These are phyloP conservation scores for Sogatella furcifera DNA, from an alignment of 1,140 invertebrate species.

Conservation along the genomic window DNA sequence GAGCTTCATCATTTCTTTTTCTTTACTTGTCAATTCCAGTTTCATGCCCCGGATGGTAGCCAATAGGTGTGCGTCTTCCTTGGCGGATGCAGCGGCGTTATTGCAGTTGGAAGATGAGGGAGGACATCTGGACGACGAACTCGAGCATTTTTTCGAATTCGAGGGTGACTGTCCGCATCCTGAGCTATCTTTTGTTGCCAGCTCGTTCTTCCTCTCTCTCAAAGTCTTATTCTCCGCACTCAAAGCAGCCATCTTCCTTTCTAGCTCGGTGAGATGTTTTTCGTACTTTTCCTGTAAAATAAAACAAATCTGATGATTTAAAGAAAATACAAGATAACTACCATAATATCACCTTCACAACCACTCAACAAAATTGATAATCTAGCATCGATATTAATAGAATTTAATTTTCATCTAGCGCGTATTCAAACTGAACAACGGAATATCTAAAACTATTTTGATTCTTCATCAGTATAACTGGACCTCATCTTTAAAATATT, in stretches of 20 bases:
- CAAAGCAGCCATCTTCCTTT: conserved; percentile 42
- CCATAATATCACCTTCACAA: no score
- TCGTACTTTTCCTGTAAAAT: conserved; percentile 47
- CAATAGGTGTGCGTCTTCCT: conserved; percentile 61
- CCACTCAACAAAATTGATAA: no score
- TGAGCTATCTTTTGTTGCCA: not conserved
- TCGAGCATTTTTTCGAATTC: no score
- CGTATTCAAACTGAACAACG: no score
- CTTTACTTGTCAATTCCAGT: conserved; percentile 55
- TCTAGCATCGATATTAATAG: no score
- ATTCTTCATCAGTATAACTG: no score
- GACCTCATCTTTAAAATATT: no score
- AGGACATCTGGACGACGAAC: no score
- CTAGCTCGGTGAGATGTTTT: conserved; percentile 56
- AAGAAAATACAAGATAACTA: no score
- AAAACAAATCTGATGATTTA: not conserved
- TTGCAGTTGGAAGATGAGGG: not conserved
- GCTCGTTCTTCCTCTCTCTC: conserved; percentile 1
- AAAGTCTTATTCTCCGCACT: conserved; percentile 17
- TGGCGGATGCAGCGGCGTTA: conserved; percentile 23
- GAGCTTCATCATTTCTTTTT: conserved; percentile 53
- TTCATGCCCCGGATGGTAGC: conserved; percentile 67
- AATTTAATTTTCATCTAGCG: no score
- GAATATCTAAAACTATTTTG: no score
- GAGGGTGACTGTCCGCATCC: no score